These are phyloP conservation scores for Formicarius rufipectus DNA, from an alignment of 2,113 vertebrate species.

Conservation along the genomic window DNA sequence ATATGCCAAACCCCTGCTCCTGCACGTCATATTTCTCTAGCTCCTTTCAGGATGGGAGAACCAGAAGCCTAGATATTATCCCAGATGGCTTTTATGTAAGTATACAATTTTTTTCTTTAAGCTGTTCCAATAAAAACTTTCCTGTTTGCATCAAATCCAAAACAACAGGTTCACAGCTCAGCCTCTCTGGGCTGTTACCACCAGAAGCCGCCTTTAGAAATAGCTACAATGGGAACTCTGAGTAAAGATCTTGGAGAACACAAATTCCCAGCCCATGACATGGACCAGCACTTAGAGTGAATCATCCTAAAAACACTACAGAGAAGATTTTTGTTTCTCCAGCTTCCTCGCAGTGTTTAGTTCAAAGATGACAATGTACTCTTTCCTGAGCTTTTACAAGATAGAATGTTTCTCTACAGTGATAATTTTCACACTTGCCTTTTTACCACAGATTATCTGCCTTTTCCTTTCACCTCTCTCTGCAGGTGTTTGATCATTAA, in stretches of 20 bases:
- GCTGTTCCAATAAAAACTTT: constrained; percentile 21
- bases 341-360: neutral
- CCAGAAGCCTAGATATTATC: neutral
- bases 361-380: neutral
- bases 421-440: neutral
- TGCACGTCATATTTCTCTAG: neutral
- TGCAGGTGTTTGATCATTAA: neutral
- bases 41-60: neutral
- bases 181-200: neutral
- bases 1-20: neutral
- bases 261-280: constrained; percentile 21
- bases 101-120: neutral
- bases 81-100: neutral
- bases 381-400: neutral
- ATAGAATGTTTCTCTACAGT: neutral
- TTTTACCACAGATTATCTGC: neutral
- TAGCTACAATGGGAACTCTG: neutral
- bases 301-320: neutral
- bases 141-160: constrained; percentile 15
- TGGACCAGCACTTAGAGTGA: neutral
- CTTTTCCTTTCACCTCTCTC: neutral
- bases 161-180: constrained; percentile 20
- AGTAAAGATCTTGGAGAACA: neutral
- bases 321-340: neutral
- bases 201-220: neutral